Base-by-base conservation (phyloP, 2,888 invertebrate species). In the Noctua pronuba region DNA sequence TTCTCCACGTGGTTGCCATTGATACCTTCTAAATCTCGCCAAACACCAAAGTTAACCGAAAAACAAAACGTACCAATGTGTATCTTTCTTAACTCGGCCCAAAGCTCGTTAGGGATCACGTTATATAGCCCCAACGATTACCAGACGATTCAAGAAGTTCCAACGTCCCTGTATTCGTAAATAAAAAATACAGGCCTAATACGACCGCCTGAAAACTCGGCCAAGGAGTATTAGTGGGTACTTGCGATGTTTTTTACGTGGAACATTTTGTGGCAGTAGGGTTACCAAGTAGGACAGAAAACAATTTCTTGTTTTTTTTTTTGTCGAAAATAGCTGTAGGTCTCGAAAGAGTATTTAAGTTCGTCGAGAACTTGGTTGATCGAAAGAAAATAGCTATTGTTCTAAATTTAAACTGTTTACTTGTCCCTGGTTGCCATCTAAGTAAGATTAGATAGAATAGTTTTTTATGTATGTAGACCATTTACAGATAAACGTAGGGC, bases 81-180 rank as follows among this genome's bases (percentile, higher is more conserved):
- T 80, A 81, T 82, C 70, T 79, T 80, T 71, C 86, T 79, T 86
- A 83, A 79, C 79, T 87, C 60, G 73, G 75, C 64, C 75, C 81
- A 83, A 82, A 85, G 85, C 89, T 90, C 90, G 86, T 89, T 90
- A 90, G 79, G 88, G 88, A 90, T 90, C 87, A 88, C 88, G 87
- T 87, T 88, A 90, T 88, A 89, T 87, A 84, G 84, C 83, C 84
- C 82, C 78, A 79, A 74, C 90, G 88, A 90, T 90, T 89, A 90
- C 86, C 84, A 82, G 82, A 77, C 87, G 80, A 85, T 89, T 86
- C 85, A 84, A 85, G 80, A 87, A 88, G 75, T 90, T 88, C 80
- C 75, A 64, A 62, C 69, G 68, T 82, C 81, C 79, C 82, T 71
- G 62, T 74, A 73, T 88, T 82, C 82, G 88, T 88, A 81, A 89